A percentile compares a stretch with the other conserved stretches of the same genome.
phyloP scores from a whole-genome alignment of 2,888 invertebrate genomes.

The Luffia ferchaultella region DNA sequence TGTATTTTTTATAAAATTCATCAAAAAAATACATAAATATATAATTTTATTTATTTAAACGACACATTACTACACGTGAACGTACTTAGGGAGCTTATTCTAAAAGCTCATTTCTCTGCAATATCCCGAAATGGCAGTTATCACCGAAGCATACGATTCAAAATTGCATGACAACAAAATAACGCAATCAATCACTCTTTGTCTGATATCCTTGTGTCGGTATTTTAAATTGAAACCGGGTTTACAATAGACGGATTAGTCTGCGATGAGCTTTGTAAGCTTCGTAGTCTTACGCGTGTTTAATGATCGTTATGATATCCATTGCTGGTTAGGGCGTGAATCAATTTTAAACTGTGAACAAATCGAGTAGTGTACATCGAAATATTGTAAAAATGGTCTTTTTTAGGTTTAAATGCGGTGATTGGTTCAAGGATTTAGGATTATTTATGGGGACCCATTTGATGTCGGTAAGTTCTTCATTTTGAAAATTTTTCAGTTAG shows the following conservation, averaged over 20 bases:
- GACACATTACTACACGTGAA: not conserved
- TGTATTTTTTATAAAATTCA: too few species aligned
- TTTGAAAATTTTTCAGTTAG: conserved; percentile 14
- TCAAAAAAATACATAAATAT: too few species aligned
- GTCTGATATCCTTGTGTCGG: conserved; percentile 39
- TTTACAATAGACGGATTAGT: conserved; percentile 59
- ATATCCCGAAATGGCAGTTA: not conserved
- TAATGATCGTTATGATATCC: not conserved
- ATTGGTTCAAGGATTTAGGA: conserved; percentile 42
- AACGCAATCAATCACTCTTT: conserved; percentile 58
- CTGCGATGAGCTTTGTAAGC: conserved; percentile 38
- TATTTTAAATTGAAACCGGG: conserved; percentile 61
- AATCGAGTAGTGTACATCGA: not conserved
- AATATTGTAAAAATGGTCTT: not conserved
- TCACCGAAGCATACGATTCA: not conserved
- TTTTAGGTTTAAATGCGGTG: conserved; percentile 21
- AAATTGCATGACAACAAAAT: conserved; percentile 30
- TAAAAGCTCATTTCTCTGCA: not conserved
- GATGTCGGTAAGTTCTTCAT: conserved; percentile 32
- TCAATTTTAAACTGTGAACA: too few species aligned
- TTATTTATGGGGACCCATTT: conserved; percentile 43
- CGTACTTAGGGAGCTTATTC: not conserved
- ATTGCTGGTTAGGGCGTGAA: not conserved
- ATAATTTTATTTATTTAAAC: too few species aligned
- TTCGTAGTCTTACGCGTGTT: not conserved